Evolutionary conservation across 2,797 vertebrate genomes (phyloP).

Genomic region (Dallia pectoralis): DNA sequence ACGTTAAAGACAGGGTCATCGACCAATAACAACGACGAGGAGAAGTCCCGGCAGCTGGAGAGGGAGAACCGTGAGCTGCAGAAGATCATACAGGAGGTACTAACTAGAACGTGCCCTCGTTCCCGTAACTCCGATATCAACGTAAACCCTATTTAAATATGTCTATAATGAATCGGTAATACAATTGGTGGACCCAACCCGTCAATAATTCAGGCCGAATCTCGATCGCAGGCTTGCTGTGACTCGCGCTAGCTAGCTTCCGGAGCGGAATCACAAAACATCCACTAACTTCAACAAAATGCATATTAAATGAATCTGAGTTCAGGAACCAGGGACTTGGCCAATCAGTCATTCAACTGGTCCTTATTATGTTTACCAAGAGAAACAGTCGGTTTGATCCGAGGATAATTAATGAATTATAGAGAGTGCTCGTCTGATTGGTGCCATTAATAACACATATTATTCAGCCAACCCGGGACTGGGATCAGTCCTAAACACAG

Average conservation of each 20-base stretch:
- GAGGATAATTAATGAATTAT: background rate
- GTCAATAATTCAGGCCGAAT: background rate
- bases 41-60: conserved; percentile 93
- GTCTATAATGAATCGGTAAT: background rate
- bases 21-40: conserved; percentile 97
- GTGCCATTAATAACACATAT: background rate
- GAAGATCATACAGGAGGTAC: conserved; percentile 90
- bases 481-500: background rate
- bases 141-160: background rate
- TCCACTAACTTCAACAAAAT: background rate
- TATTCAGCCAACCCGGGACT: background rate
- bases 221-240: background rate
- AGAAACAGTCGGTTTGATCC: background rate
- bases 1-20: conserved; percentile 94
- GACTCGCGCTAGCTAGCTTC: background rate
- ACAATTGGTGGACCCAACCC: background rate
- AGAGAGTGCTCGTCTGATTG: background rate
- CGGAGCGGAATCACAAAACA: background rate
- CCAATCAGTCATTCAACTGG: background rate
- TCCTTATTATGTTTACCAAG: background rate
- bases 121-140: conserved; percentile 52
- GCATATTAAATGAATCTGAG: background rate
- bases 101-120: background rate
- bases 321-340: background rate
- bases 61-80: conserved; percentile 92